These are phyloP conservation scores for Gibbula magus DNA, from an alignment of 2,888 invertebrate species.

Conservation along the genomic window DNA sequence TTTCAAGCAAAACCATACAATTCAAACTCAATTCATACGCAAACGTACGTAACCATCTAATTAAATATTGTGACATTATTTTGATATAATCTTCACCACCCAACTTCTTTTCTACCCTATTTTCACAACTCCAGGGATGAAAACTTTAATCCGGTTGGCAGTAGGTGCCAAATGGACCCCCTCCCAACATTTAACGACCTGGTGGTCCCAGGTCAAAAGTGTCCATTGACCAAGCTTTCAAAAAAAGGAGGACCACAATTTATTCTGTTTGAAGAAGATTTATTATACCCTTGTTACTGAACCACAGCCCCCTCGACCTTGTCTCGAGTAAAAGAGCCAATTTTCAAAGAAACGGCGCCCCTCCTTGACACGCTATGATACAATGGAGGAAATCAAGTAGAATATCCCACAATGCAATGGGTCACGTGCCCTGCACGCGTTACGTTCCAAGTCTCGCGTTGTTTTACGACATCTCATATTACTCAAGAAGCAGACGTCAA, in stretches of 20 bases:
- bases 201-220: not conserved
- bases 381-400: not conserved
- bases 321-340: not conserved
- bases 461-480: not conserved
- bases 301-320: not conserved
- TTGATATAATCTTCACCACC: too few relatives aligned
- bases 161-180: too few relatives aligned
- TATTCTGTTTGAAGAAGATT: not conserved
- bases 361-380: not conserved
- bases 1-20: too few relatives aligned
- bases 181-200: not conserved
- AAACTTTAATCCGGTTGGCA: too few relatives aligned
- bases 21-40: too few relatives aligned
- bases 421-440: conserved; percentile 3
- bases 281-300: not conserved
- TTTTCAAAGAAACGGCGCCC: not conserved
- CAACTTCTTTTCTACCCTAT: too few relatives aligned
- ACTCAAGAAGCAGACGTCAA: not conserved
- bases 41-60: too few relatives aligned
- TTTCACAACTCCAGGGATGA: too few relatives aligned
- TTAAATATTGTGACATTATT: too few relatives aligned
- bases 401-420: not conserved
- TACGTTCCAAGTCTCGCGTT: not conserved
- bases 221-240: not conserved
- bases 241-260: not conserved